These are phyloP conservation scores for Mus pahari DNA, from an alignment of 2,113 vertebrate species.

Conservation along the genomic window DNA sequence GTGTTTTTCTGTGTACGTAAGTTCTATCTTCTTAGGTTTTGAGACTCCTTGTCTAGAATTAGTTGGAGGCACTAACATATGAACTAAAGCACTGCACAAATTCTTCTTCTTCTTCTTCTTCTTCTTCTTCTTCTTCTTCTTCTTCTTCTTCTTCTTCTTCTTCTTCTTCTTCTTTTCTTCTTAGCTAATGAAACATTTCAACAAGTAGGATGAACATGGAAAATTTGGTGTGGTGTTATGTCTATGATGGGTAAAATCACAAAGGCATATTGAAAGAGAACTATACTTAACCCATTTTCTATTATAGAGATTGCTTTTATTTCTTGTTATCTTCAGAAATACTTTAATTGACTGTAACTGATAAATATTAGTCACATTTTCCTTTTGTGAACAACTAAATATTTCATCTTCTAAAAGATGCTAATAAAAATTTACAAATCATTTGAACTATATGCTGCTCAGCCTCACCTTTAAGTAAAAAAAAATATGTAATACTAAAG, in stretches of 20 bases:
- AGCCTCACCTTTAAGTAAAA: neutral
- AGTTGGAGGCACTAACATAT: neutral
- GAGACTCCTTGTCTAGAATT: neutral
- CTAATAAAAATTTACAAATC: neutral
- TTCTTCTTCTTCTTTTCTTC: neutral
- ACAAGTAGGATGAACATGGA: neutral
- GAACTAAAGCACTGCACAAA: neutral
- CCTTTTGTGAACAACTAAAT: neutral
- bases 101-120: neutral
- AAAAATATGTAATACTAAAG: neutral
- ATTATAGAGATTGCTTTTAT: neutral
- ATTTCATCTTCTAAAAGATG: neutral
- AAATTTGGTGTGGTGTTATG: neutral
- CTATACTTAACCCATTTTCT: neutral
- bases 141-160: neutral
- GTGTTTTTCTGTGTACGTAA: neutral
- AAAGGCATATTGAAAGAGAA: neutral
- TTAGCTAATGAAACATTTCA: constrained; percentile 4
- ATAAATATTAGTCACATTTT: neutral
- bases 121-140: neutral
- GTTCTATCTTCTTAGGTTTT: accelerated
- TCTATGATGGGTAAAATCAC: neutral
- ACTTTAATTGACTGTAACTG: neutral
- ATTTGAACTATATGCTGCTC: neutral
- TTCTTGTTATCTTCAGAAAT: neutral